Base-by-base conservation (phyloP, 2,888 invertebrate species). In the Phragmatobia fuliginosa region DNA sequence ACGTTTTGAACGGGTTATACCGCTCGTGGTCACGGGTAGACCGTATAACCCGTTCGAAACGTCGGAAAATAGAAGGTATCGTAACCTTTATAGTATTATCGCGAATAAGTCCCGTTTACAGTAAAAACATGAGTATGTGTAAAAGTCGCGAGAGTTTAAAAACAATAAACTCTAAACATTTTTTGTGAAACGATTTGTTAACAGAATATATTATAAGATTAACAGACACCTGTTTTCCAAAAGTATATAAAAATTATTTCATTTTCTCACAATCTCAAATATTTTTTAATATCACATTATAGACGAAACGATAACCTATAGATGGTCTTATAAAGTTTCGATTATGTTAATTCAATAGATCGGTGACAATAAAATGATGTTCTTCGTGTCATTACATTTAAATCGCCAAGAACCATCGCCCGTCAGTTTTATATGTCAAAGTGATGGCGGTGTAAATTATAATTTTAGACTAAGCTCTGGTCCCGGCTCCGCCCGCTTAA, bases 401-500 rank as follows among this genome's bases (percentile, higher is more conserved):
- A 71, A 60, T 59, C 36, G n/a, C 63, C 63, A 65, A 75, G 25
- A 62, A 72, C 68, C 67, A 70, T 62, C 65, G 61, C 72, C 71
- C 63, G 76, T 71, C 72, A 75, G 73, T 77, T 77, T 77, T 76
- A 75, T 72, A 75, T 56, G 67, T 61, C 68, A 67, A 49, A 60
- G 62, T 70, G 64, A 71, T 66, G 58, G 75, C 67, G 78, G 74
- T 61, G 61, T 78, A 73, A 78, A 79, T 79, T 77, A 75, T 76
- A 81, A 77, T 75, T 74, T 73, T 66, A 70, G 67, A 75, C 76
- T 73, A 79, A 36, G 71, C 70, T 59, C 52, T 61, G 67, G 71
- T 62, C 67, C 65, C 70, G 62, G 76, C 78, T 68, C 81, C 85
- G 82, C 86, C 83, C 83, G 83, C 73, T 89, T 87, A 88, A 87